Evolutionary conservation across 2,113 vertebrate species (phyloP).

Genomic region (Hypocryptadius cinnamomeus): DNA sequence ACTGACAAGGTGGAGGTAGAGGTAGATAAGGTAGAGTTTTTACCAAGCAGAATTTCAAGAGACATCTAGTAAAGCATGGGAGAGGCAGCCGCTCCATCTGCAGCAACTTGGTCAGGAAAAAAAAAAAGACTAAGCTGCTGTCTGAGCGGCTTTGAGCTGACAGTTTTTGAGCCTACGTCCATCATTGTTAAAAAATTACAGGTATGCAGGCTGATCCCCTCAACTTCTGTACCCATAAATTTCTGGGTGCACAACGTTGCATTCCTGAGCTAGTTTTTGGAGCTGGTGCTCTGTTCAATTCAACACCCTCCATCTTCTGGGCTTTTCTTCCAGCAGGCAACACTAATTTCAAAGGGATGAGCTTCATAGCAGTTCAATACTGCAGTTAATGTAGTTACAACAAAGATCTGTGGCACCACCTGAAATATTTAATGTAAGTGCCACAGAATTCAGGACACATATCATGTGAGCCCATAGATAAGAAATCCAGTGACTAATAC

Average conservation of each 20-base stretch:
- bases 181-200: not conserved
- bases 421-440: not conserved
- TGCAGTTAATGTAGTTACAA: not conserved
- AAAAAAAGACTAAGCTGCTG: not conserved
- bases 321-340: not conserved
- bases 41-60: not conserved
- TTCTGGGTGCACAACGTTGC: not conserved
- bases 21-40: not conserved
- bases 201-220: not conserved
- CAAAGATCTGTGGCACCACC: not conserved
- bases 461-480: not conserved
- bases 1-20: not conserved
- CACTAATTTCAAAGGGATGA: not conserved
- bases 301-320: not conserved
- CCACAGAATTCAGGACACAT: not conserved
- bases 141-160: not conserved
- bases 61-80: not conserved
- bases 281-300: not conserved
- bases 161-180: not conserved
- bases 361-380: not conserved
- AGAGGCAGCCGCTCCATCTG: not conserved
- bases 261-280: not conserved
- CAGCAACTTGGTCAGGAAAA: not conserved
- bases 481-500: not conserved
- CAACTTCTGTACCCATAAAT: not conserved